Conservation (phyloP, 2,888 invertebrate genomes). For the Aleiodes alternator region DNA sequence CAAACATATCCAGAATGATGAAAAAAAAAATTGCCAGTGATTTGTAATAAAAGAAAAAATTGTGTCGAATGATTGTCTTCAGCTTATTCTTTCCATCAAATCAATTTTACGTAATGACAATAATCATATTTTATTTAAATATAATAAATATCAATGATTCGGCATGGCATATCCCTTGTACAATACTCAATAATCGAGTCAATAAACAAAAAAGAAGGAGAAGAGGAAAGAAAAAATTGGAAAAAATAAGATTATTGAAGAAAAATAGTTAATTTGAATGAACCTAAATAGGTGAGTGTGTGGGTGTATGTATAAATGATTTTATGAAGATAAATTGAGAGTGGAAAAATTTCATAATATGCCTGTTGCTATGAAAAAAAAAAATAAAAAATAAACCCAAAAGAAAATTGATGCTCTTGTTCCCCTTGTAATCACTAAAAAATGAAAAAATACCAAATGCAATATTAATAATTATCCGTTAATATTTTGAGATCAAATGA, state of each 20-base stretch:
- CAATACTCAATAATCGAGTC: conserved; percentile 45
- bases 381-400: conserved; percentile 24
- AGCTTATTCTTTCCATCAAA: neutral
- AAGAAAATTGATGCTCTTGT: conserved; percentile 56
- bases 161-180: conserved; percentile 41
- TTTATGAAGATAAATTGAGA: conserved; percentile 19
- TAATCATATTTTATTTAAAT: conserved; percentile 34
- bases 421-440: conserved; percentile 52
- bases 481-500: conserved; percentile 17
- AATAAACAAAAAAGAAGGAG: neutral
- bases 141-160: neutral
- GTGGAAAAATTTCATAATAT: conserved; percentile 30
- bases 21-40: neutral
- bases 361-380: conserved; percentile 11
- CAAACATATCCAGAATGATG: neutral
- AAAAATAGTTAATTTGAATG: neutral
- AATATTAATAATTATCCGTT: neutral
- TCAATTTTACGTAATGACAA: conserved; percentile 23
- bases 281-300: conserved; percentile 12
- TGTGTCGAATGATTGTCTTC: conserved; percentile 2
- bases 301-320: neutral
- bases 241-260: conserved; percentile 32
- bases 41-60: conserved; percentile 5
- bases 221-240: neutral
- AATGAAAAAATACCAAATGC: conserved; percentile 15